Base-by-base conservation (phyloP, 64 coral and sea anemone genomes). In the Stichodactyla mertensii region DNA sequence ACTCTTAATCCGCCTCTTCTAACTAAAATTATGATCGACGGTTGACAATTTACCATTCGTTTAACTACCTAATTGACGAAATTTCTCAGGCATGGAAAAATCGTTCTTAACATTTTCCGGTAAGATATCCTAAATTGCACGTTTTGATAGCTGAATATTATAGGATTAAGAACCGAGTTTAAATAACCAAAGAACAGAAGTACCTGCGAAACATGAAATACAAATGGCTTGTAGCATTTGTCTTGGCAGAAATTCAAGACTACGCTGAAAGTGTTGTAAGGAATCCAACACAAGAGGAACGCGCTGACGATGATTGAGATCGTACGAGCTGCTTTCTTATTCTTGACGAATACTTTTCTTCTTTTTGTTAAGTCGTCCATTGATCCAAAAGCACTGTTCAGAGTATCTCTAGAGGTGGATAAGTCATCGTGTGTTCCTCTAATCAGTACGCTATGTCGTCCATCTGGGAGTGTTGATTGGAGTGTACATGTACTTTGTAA, bases 61-160 rank as follows among this genome's bases (percentile, higher is more conserved):
- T 45, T 45, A 45, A 45, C 36, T 45, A 45, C 62, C 24, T 74
- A 74, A 74, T 74, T 74, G 69, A 74, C 51, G 16, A 52, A 8
- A 19, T 16, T 54, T 81, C 52, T 81, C 52, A 81, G 53, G 18
- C 78, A 81, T 5, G 78, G 78, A 16, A 81, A 81, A 15, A 55
- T 7, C 52, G 52, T 81, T 81, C 51, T 81, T 7, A 81, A 8
- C 6, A 81, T 81, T 51, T 20, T 81, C 56, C 56, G 60, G 56
- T 85, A 85, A 4, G 83, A 20, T 64, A 20, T 85, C 31, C 83
- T 85, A 64, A 85, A 85, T 55, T 85, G 83, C 4, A 45, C 27
- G 56, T 85, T 85, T 64, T 61, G 53, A 64, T 85, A 85, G 57
- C 83, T 85, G 23, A 58, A 85, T 51, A 85, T 57, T 16, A 85